phyloP scores from a whole-genome alignment of 1,140 invertebrate genomes.

The Neodiprion lecontei region DNA sequence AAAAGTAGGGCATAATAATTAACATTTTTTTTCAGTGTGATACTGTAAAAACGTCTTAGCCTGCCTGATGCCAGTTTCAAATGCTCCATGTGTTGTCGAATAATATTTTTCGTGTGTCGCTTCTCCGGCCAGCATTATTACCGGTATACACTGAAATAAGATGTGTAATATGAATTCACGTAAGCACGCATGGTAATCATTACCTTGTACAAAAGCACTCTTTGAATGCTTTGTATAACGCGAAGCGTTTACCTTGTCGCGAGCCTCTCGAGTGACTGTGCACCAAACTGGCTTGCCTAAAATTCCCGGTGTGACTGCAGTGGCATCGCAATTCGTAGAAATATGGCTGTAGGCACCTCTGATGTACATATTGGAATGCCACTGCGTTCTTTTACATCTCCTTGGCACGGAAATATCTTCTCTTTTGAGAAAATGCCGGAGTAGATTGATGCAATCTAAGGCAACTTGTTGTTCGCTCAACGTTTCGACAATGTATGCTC shows the following conservation, averaged over 20 bases:
- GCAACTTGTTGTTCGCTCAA: conserved; percentile 67
- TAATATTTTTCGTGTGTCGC: conserved; percentile 72
- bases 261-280: conserved; percentile 11
- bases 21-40: conserved; percentile 25
- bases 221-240: conserved; percentile 11
- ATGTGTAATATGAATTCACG: conserved; percentile 23
- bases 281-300: conserved; percentile 57
- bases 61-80: conserved; percentile 64
- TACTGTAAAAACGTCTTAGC: conserved; percentile 55
- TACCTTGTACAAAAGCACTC: conserved; percentile 27
- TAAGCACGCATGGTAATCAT: conserved; percentile 27
- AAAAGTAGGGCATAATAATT: not conserved
- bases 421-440: conserved; percentile 65
- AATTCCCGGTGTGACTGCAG: conserved; percentile 41
- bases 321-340: conserved; percentile 60
- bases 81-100: conserved; percentile 78
- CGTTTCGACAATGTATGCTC: conserved; percentile 72
- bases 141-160: conserved; percentile 55
- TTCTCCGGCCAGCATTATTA: conserved; percentile 77
- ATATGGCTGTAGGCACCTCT: conserved; percentile 73
- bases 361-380: conserved; percentile 69
- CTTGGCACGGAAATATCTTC: conserved; percentile 65
- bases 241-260: conserved; percentile 22
- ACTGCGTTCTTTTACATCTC: conserved; percentile 66
- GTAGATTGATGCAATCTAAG: conserved; percentile 63